phyloP scores from a whole-genome alignment of 2,888 invertebrate species.

The Drosophila paucipuncta region DNA sequence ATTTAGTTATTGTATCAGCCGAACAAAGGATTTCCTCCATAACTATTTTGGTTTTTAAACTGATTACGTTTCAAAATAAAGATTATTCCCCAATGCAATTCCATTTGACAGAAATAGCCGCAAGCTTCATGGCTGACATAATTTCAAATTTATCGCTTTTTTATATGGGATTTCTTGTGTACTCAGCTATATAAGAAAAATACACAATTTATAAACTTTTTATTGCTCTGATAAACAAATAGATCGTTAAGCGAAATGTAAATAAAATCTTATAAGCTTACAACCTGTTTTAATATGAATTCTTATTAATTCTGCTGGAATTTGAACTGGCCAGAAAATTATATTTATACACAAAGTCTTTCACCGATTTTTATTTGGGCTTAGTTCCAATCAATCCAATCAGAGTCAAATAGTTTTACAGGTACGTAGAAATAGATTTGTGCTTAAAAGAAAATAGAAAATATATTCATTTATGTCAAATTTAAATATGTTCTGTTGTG shows the following conservation, averaged over 20 bases:
- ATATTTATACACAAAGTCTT: not conserved
- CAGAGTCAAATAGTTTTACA: not conserved
- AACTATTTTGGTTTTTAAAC: not conserved
- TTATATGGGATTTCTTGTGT: not conserved
- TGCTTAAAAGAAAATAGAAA: not conserved
- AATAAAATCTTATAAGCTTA: not conserved
- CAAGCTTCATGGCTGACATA: slow-evolving; percentile 27
- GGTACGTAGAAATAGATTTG: not conserved
- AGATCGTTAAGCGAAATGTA: not conserved
- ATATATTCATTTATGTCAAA: not conserved
- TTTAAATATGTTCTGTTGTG: not conserved
- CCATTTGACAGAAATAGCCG: slow-evolving; percentile 18
- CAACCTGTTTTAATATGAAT: not conserved
- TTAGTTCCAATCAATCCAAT: not conserved
- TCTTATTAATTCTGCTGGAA: not conserved
- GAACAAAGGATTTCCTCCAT: slow-evolving; percentile 1
- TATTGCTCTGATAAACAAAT: slow-evolving; percentile 20
- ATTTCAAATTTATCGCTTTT: slow-evolving; percentile 9
- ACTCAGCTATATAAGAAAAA: slow-evolving; percentile 10
- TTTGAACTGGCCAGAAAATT: not conserved
- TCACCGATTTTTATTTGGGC: not conserved
- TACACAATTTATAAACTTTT: slow-evolving; percentile 14
- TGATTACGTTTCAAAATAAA: slow-evolving; percentile 14
- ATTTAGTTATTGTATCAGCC: slow-evolving; percentile 1
- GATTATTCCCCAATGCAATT: not conserved